A percentile compares a stretch with the other conserved stretches of the same genome.
These are phyloP conservation scores for Ceyx cyanopectus DNA, from an alignment of 2,113 vertebrate species.

Conservation along the genomic window DNA sequence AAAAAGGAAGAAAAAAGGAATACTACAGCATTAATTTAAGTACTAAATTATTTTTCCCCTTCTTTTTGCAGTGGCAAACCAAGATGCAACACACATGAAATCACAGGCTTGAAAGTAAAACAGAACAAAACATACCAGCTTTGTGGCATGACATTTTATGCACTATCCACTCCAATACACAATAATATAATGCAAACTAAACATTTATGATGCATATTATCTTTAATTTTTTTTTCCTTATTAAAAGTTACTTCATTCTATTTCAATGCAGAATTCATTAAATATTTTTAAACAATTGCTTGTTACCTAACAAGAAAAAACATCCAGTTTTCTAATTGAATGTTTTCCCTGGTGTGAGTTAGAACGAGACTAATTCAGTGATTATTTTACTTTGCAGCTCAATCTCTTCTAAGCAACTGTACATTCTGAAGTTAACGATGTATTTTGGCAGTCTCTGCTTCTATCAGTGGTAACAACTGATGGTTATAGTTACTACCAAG, in stretches of 20 bases:
- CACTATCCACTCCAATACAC: neutral
- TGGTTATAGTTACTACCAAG: neutral
- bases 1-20: neutral
- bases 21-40: neutral
- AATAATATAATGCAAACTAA: neutral
- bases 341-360: neutral
- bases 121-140: neutral
- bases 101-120: neutral
- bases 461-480: too few relatives aligned
- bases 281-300: neutral
- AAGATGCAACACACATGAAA: neutral
- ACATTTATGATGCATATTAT: neutral
- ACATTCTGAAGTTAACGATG: neutral
- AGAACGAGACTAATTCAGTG: neutral
- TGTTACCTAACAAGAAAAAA: neutral
- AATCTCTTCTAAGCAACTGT: neutral
- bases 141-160: neutral
- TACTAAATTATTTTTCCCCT: neutral
- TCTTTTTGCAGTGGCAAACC: neutral
- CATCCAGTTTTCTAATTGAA: neutral
- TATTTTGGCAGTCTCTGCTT: too few relatives aligned
- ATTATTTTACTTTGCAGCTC: neutral
- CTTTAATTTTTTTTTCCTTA: neutral
- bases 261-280: neutral
- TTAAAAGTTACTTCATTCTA: neutral